A percentile compares a stretch with the other conserved stretches of the same genome.
These are phyloP conservation scores for Rhinoderma darwinii DNA, from an alignment of 2,113 vertebrate species.

Conservation along the genomic window DNA sequence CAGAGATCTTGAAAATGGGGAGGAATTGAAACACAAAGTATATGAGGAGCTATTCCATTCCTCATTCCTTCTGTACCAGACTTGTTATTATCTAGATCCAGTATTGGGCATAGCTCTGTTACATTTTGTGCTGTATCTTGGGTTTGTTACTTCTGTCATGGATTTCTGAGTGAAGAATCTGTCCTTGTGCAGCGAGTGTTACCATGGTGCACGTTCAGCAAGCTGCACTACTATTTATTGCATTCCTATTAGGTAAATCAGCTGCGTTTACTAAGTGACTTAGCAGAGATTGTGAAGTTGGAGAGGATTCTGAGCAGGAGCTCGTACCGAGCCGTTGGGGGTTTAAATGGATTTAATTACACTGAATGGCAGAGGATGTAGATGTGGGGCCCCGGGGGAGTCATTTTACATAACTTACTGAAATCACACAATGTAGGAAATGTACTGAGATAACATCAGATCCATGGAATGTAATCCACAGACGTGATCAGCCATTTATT, in stretches of 20 bases:
- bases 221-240: slow-evolving; percentile 25
- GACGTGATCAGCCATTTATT: not conserved
- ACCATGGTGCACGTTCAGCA: slow-evolving; percentile 40
- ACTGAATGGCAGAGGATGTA: not conserved
- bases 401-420: not conserved
- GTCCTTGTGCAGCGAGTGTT: slow-evolving; percentile 33
- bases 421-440: not conserved
- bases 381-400: not conserved
- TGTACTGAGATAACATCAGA: not conserved
- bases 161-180: not conserved
- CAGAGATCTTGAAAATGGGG: no score
- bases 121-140: not conserved
- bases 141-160: not conserved
- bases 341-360: not conserved
- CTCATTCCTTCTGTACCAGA: no score
- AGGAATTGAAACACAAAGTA: no score
- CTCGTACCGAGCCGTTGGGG: not conserved
- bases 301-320: not conserved
- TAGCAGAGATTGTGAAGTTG: not conserved
- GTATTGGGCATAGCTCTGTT: not conserved
- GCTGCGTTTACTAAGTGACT: not conserved
- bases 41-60: no score
- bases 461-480: not conserved
- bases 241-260: not conserved
- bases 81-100: no score